Evolutionary conservation across 2,797 vertebrate species (phyloP).

Genomic region (Enteromius argenteus): DNA sequence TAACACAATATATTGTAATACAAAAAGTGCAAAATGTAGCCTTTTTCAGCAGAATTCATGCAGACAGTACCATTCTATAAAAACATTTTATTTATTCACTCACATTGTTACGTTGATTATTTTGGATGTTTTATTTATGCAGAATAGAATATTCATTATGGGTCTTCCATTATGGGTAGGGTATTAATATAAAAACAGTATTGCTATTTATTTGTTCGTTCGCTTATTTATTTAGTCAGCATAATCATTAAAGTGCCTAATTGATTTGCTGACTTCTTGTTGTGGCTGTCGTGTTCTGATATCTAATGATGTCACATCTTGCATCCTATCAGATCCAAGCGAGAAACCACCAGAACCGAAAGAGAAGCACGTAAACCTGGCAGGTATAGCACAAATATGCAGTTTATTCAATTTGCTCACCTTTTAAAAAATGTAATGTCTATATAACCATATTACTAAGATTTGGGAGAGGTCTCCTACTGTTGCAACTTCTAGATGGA

Average conservation of each 20-base stretch:
- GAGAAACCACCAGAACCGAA: constrained; percentile 64
- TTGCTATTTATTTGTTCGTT: background rate
- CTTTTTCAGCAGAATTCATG: background rate
- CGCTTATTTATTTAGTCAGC: background rate
- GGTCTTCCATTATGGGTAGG: background rate
- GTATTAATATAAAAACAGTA: background rate
- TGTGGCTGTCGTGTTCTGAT: background rate
- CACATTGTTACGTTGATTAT: background rate
- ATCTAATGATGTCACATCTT: constrained; percentile 15
- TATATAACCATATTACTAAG: background rate
- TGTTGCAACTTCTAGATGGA: background rate
- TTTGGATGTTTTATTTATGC: background rate
- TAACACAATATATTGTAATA: background rate
- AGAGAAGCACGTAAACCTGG: constrained; percentile 60
- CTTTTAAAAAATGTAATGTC: background rate
- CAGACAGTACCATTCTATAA: background rate
- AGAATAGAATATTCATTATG: background rate
- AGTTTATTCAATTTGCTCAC: background rate
- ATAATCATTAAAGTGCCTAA: background rate
- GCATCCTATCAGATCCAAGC: constrained; percentile 66
- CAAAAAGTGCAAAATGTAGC: background rate
- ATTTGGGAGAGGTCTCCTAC: background rate
- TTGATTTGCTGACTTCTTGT: background rate
- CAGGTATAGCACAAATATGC: constrained; percentile 65
- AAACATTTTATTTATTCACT: background rate